Evolutionary conservation across 2,113 vertebrate species (phyloP).

Genomic region (Calidris pygmaea): DNA sequence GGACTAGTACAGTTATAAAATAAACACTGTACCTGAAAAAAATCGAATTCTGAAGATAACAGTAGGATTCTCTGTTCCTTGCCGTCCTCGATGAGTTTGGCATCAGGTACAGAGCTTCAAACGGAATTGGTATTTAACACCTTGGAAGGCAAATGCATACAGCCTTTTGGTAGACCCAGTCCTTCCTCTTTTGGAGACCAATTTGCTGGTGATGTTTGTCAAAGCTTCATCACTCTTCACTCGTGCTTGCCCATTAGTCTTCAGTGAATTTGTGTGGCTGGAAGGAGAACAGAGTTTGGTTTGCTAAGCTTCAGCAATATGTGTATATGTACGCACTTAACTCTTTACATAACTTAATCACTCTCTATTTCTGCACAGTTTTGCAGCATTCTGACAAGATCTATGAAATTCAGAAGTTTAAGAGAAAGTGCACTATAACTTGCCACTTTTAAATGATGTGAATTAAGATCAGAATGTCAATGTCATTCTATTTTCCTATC

Average conservation of each 20-base stretch:
- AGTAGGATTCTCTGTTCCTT: not conserved
- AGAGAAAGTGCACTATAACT: not conserved
- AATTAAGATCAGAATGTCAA: slow-evolving; percentile 40
- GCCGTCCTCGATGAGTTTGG: not conserved
- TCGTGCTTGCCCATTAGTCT: not conserved
- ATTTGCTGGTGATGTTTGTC: fast-evolving
- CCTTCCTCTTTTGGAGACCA: not conserved
- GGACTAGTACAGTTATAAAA: not conserved
- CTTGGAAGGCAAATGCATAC: fast-evolving
- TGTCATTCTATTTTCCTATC: slow-evolving; percentile 7
- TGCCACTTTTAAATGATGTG: not conserved
- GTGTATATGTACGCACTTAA: not conserved
- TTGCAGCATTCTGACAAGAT: not conserved
- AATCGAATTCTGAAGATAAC: not conserved
- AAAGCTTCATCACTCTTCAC: not conserved
- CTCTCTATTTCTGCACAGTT: not conserved
- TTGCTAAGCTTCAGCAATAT: not conserved
- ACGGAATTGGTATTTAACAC: not conserved
- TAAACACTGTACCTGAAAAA: not conserved
- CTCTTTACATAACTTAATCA: not conserved
- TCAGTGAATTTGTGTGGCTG: not conserved
- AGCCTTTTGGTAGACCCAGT: not conserved
- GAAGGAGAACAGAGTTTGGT: not conserved
- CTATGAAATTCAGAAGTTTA: not conserved
- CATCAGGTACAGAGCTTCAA: not conserved